These are phyloP conservation scores for Heliconius erato DNA, from an alignment of 2,888 invertebrate genomes.

Conservation along the genomic window DNA sequence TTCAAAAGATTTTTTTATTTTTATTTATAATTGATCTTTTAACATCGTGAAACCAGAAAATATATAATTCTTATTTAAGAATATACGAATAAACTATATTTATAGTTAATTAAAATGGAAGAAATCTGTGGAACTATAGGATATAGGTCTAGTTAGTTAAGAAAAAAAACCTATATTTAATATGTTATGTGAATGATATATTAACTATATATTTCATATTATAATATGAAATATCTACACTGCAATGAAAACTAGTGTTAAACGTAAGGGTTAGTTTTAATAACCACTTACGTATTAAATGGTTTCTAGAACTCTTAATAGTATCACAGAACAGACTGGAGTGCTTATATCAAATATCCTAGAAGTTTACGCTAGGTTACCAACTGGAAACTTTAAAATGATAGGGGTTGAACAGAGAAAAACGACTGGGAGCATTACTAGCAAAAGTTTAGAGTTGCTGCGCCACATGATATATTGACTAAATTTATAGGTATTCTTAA, in stretches of 20 bases:
- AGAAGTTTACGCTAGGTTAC: slow-evolving; percentile 7
- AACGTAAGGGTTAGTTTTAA: not conserved
- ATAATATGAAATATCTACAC: not conserved
- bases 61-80: no score
- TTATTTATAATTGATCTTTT: no score
- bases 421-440: slow-evolving; percentile 4
- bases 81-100: no score
- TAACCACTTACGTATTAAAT: slow-evolving; percentile 6
- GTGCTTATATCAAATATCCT: slow-evolving; percentile 11
- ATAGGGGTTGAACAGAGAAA: slow-evolving; percentile 30
- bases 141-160: no score
- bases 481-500: slow-evolving; percentile 8
- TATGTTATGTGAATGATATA: no score
- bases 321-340: not conserved
- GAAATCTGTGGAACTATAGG: no score
- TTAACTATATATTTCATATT: not conserved
- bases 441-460: slow-evolving; percentile 22
- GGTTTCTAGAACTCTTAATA: not conserved
- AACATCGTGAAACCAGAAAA: no score
- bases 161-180: not conserved
- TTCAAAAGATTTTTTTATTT: no score
- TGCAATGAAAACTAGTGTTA: not conserved
- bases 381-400: slow-evolving; percentile 29
- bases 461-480: slow-evolving; percentile 21
- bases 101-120: no score